phyloP scores from a whole-genome alignment of 2,113 vertebrate species.

The Lutjanus erythropterus region DNA sequence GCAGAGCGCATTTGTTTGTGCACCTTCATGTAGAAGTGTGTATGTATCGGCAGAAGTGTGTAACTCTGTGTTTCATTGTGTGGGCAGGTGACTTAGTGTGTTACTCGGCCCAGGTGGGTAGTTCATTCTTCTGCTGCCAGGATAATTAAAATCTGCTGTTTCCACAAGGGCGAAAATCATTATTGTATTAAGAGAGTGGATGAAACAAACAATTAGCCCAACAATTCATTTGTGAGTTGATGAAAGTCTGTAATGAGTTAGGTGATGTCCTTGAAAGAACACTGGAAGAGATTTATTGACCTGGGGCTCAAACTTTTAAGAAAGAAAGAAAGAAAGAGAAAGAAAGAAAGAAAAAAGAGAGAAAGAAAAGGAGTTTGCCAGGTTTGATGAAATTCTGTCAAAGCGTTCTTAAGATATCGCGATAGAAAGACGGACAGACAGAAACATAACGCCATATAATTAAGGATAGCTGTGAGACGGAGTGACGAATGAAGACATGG shows the following conservation, averaged over 20 bases:
- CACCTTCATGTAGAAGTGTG: not conserved
- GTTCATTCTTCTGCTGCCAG: slow-evolving; percentile 34
- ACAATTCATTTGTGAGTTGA: slow-evolving; percentile 33
- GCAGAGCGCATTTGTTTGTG: slow-evolving; percentile 1
- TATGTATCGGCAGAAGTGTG: not conserved
- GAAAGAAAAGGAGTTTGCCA: not conserved
- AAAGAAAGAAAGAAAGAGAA: not conserved
- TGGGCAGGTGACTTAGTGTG: slow-evolving; percentile 20
- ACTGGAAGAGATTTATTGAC: slow-evolving; percentile 28
- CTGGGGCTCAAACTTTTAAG: slow-evolving; percentile 12
- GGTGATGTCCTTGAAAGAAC: slow-evolving; percentile 21
- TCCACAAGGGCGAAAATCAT: slow-evolving; percentile 19
- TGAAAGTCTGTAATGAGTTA: slow-evolving; percentile 37
- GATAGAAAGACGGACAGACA: no score
- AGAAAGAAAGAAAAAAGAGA: not conserved
- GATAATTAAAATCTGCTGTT: slow-evolving; percentile 51
- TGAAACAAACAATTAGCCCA: slow-evolving; percentile 44
- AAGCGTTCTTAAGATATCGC: no score
- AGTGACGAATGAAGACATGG: not conserved
- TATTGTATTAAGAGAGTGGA: slow-evolving; percentile 20
- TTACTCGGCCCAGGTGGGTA: slow-evolving; percentile 22
- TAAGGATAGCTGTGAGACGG: not conserved
- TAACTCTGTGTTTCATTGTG: slow-evolving; percentile 9
- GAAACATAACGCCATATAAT: no score
- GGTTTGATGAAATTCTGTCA: no score